phyloP scores from a whole-genome alignment of 1,140 invertebrate genomes.

The Helicoverpa armigera region DNA sequence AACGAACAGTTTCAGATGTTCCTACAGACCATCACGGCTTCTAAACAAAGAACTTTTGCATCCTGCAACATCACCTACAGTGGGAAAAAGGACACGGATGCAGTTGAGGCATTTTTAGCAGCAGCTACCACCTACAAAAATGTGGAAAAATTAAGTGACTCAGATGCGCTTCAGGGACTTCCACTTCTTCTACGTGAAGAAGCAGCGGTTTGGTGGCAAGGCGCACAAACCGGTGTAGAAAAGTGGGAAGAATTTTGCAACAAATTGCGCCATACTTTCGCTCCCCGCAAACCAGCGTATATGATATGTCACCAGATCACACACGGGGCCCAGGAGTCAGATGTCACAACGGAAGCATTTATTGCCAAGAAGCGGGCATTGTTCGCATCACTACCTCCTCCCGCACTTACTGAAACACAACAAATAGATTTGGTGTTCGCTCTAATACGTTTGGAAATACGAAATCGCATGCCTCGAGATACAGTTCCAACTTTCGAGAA shows the following conservation, averaged over 20 bases:
- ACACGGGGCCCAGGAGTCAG: background rate
- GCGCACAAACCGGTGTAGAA: background rate
- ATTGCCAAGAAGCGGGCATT: constrained; percentile 6
- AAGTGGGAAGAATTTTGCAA: background rate
- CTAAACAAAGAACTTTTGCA: background rate
- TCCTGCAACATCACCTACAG: background rate
- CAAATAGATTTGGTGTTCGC: background rate
- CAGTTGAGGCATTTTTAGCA: background rate
- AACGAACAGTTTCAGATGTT: background rate
- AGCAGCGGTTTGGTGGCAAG: constrained; percentile 4
- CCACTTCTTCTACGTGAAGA: constrained; percentile 17
- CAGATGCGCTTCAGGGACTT: background rate
- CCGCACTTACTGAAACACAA: background rate
- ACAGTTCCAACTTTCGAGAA: background rate
- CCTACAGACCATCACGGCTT: background rate
- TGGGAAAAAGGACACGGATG: background rate
- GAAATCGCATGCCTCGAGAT: background rate
- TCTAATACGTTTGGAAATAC: background rate
- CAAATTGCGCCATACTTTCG: background rate
- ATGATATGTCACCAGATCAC: constrained; percentile 9
- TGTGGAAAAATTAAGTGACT: constrained; percentile 3
- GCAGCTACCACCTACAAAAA: background rate
- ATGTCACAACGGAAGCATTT: constrained; percentile 7
- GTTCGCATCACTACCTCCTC: background rate
- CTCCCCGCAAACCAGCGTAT: constrained; percentile 10